phyloP scores from a whole-genome alignment of 2,888 invertebrate genomes.

The Dynastes grantii region DNA sequence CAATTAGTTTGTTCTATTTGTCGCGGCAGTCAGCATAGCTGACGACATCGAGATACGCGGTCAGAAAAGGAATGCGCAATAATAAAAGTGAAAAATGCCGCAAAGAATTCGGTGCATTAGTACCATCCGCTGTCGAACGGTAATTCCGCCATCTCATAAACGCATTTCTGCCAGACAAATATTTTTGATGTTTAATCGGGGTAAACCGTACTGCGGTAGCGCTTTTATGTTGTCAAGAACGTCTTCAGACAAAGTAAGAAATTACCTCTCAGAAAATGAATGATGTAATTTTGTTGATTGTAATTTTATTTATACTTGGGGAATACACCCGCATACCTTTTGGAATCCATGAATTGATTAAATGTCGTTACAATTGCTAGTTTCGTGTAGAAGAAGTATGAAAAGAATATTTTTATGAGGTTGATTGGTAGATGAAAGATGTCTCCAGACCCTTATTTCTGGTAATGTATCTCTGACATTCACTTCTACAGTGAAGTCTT shows the following conservation, averaged over 20 bases:
- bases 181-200: slow-evolving; percentile 19
- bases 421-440: no score
- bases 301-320: neutral
- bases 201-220: slow-evolving; percentile 1
- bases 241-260: neutral
- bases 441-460: no score
- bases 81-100: slow-evolving; percentile 31
- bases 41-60: slow-evolving; percentile 2
- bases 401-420: no score
- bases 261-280: neutral
- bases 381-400: no score
- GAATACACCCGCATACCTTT: neutral
- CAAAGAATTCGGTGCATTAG: slow-evolving; percentile 9
- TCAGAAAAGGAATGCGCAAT: slow-evolving; percentile 15
- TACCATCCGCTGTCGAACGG: slow-evolving; percentile 1
- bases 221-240: neutral
- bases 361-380: no score
- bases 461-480: no score
- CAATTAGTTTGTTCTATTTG: slow-evolving; percentile 19
- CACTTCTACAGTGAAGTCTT: no score
- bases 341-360: no score
- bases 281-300: neutral
- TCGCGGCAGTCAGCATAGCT: neutral
- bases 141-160: slow-evolving; percentile 27
- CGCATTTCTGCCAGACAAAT: slow-evolving; percentile 7